phyloP scores from a whole-genome alignment of 2,888 invertebrate species.

The Pheosia tremula region DNA sequence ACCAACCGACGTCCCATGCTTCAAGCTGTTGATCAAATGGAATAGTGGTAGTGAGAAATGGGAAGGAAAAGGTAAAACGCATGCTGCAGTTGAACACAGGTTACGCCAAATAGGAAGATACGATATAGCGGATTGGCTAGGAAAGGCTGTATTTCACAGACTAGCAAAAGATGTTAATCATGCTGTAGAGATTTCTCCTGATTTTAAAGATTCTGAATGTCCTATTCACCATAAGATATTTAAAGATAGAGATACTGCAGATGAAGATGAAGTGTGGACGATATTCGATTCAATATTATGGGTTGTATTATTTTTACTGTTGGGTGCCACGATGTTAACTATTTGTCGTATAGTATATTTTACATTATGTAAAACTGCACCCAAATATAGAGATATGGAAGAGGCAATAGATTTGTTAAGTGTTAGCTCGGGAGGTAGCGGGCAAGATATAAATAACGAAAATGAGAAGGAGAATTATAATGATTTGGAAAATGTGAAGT shows the following conservation, averaged over 20 bases:
- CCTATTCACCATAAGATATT: conserved; percentile 27
- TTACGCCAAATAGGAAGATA: conserved; percentile 83
- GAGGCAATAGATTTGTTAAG: conserved; percentile 39
- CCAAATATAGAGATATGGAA: conserved; percentile 17
- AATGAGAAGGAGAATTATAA: conserved; percentile 13
- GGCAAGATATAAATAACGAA: conserved; percentile 39
- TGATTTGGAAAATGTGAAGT: conserved; percentile 8
- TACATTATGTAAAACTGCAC: conserved; percentile 16
- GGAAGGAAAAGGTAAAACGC: conserved; percentile 84
- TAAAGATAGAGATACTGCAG: conserved; percentile 30
- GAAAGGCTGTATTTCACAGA: conserved; percentile 81
- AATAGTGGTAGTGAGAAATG: conserved; percentile 60
- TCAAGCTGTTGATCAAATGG: conserved; percentile 85
- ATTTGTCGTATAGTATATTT: conserved; percentile 34
- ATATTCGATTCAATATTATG: conserved; percentile 52
- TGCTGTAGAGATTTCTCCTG: conserved; percentile 39
- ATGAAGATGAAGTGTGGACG: conserved; percentile 48
- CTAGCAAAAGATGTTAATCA: conserved; percentile 77
- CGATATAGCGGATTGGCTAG: conserved; percentile 86
- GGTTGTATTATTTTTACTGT: conserved; percentile 39
- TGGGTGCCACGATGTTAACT: conserved; percentile 34
- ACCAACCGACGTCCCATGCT: conserved; percentile 79
- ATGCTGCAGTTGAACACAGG: conserved; percentile 81
- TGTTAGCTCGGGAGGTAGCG: conserved; percentile 39
- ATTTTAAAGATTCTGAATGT: conserved; percentile 22